Base-by-base conservation (phyloP, 2,888 invertebrate species). In the Dasysyrphus albostriatus region DNA sequence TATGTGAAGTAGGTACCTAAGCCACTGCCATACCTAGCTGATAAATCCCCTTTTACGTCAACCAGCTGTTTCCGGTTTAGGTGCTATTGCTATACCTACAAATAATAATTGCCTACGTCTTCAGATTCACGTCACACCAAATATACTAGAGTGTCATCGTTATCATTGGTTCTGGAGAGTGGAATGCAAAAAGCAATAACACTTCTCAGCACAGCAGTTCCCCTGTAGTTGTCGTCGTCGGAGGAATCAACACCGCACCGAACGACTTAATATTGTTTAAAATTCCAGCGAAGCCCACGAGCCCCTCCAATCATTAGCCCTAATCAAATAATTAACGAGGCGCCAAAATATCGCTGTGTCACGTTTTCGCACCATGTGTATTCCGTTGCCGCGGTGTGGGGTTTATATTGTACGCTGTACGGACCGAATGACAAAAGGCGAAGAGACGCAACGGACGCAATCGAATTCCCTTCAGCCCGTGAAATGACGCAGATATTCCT, bases 271-370 rank as follows among this genome's bases (percentile, higher is more conserved):
- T 77, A 67, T 81, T 42, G 69, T 63, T 79, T 54, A 24, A 69
- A 61, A 67, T 85, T 83, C 83, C 70, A 44, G 6, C 63, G 42
- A 67, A 77, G 65, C 49, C 65, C 72, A 47, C 24, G 47, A 65
- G 44, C 49, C n/a, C n/a, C 44, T 49, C 56, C 76, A 76, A 81
- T 77, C 84, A 54, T 73, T 77, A 81, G 81, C 73, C 81, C 81
- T 77, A 84, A 77, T 74, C 78, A 78, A 82, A 69, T 87, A 87
- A 82, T 87, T 87, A 87, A 87, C 79, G 78, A 87, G 83, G 83
- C 83, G 87, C 87, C 87, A 87, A 87, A 87, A 87, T 83, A 78
- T 78, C 63, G 59, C 14, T 56, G 58, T 58, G 74, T 78, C 83
- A 87, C 83, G 87, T 87, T 87, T 85, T 77, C 69, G 56, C 79